phyloP scores from a whole-genome alignment of 2,888 invertebrate species.

The Fissipunctia ypsillon region DNA sequence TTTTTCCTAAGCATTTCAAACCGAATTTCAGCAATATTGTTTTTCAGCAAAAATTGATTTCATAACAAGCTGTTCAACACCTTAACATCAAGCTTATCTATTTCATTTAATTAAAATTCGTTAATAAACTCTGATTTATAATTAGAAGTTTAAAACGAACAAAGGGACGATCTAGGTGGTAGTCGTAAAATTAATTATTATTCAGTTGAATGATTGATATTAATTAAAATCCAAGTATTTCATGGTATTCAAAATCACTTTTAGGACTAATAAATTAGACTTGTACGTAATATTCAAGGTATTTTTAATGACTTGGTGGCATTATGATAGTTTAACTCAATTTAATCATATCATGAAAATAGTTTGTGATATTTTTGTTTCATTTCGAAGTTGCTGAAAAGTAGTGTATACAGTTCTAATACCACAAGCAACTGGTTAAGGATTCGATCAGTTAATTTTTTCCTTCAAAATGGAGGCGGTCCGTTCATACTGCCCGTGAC shows the following conservation, averaged over 20 bases:
- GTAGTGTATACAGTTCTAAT: too few species aligned
- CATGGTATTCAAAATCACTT: not conserved
- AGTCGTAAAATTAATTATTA: conserved; percentile 34
- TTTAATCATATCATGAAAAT: too few species aligned
- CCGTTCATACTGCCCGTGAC: too few species aligned
- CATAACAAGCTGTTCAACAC: not conserved
- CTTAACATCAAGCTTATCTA: conserved; percentile 6
- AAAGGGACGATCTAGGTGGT: conserved; percentile 24
- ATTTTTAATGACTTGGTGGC: not conserved
- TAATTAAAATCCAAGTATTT: conserved; percentile 17
- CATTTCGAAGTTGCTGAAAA: too few species aligned
- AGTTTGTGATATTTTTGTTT: too few species aligned
- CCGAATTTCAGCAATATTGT: not conserved
- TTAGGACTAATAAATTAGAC: not conserved
- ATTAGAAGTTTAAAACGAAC: conserved; percentile 29
- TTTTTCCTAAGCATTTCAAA: not conserved
- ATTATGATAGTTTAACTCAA: too few species aligned
- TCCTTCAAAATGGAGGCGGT: too few species aligned
- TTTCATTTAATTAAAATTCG: conserved; percentile 24
- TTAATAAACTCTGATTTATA: conserved; percentile 18
- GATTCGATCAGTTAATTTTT: too few species aligned
- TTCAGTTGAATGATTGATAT: conserved; percentile 14
- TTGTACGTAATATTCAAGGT: not conserved
- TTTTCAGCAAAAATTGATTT: not conserved
- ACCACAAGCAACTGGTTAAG: too few species aligned